A percentile compares a stretch with the other conserved stretches of the same genome.
These are phyloP conservation scores for Python bivittatus DNA, from an alignment of 2,113 vertebrate species.

Conservation along the genomic window DNA sequence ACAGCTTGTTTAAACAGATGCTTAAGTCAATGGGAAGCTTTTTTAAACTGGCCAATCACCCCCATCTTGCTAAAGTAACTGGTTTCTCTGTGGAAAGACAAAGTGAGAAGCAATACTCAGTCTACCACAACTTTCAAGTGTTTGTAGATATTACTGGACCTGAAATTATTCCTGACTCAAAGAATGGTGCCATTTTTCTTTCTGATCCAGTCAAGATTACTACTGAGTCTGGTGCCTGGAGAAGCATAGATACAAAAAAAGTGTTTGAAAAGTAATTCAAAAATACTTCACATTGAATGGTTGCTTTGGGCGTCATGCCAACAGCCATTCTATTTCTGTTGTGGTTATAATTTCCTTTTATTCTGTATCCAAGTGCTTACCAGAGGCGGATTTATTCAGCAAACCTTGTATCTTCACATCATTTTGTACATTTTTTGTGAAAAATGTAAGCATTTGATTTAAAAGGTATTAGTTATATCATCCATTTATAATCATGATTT, in stretches of 20 bases:
- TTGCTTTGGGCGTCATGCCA: background rate
- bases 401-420: background rate
- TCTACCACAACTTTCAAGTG: background rate
- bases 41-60: background rate
- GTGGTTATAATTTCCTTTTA: background rate
- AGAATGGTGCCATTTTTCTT: background rate
- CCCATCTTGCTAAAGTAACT: background rate
- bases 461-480: background rate
- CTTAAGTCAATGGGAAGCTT: no score
- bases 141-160: background rate
- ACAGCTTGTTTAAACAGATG: no score
- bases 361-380: background rate
- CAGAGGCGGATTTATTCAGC: background rate
- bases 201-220: background rate
- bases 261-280: background rate
- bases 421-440: background rate
- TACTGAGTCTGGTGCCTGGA: background rate
- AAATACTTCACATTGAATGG: background rate
- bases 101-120: background rate
- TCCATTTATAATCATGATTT: background rate
- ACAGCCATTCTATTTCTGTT: background rate
- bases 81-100: background rate
- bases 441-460: background rate
- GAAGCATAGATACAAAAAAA: background rate
- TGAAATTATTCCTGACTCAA: background rate